A percentile compares a stretch with the other conserved stretches of the same genome.
These are phyloP conservation scores for Bubo bubo DNA, from an alignment of 2,113 vertebrate species.

Conservation along the genomic window DNA sequence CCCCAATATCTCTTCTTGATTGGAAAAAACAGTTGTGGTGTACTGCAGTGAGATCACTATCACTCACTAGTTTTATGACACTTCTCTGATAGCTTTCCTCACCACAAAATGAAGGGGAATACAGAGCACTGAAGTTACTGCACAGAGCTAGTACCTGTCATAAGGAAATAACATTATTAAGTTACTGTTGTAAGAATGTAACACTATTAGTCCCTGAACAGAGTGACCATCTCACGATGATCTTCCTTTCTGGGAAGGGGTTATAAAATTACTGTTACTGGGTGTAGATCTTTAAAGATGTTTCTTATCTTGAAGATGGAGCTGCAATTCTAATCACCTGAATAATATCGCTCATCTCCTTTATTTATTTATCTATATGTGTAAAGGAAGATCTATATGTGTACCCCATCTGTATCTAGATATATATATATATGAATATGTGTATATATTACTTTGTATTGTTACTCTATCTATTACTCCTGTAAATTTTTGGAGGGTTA, in stretches of 20 bases:
- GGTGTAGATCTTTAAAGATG: background rate
- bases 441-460: background rate
- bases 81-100: background rate
- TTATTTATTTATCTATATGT: background rate
- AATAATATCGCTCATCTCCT: background rate
- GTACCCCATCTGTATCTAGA: background rate
- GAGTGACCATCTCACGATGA: background rate
- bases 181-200: background rate
- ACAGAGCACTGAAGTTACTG: background rate
- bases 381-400: background rate
- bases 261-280: background rate
- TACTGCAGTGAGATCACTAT: background rate
- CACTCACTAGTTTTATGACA: background rate
- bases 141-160: background rate
- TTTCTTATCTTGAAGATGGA: background rate
- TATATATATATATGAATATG: background rate
- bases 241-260: background rate
- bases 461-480: background rate
- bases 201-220: background rate
- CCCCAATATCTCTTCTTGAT: fast-evolving
- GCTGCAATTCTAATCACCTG: background rate
- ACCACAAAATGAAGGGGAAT: background rate
- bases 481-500: too few species aligned
- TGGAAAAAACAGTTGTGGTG: background rate
- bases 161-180: background rate